These are phyloP conservation scores for Xestia ashworthii DNA, from an alignment of 2,888 invertebrate species.

Conservation along the genomic window DNA sequence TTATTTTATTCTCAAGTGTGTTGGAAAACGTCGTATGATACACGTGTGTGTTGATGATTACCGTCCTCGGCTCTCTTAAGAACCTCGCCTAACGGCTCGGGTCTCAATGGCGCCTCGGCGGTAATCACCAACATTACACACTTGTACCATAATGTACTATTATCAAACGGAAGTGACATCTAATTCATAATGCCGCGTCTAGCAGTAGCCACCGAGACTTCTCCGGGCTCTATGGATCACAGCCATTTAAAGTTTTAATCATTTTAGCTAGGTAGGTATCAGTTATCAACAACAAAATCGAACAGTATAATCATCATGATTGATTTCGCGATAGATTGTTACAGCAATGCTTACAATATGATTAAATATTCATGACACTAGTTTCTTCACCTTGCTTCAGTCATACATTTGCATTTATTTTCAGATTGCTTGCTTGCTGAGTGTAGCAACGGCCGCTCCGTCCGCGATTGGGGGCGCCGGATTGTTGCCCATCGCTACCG, in stretches of 20 bases:
- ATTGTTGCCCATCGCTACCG: constrained; percentile 57
- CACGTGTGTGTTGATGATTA: too few relatives aligned
- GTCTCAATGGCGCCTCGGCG: too few relatives aligned
- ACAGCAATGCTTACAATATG: constrained; percentile 21
- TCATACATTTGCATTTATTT: constrained; percentile 53
- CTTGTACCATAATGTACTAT: too few relatives aligned
- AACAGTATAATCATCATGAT: neutral
- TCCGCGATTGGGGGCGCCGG: constrained; percentile 45
- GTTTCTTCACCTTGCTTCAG: constrained; percentile 52
- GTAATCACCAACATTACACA: too few relatives aligned
- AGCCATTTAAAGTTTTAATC: neutral
- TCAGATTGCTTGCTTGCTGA: constrained; percentile 81
- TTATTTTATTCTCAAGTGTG: too few relatives aligned
- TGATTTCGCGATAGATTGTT: constrained; percentile 31
- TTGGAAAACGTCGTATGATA: too few relatives aligned
- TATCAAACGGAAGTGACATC: neutral
- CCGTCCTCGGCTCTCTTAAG: too few relatives aligned
- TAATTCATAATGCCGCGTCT: neutral
- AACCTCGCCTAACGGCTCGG: too few relatives aligned
- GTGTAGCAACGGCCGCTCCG: constrained; percentile 79
- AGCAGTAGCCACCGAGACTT: neutral
- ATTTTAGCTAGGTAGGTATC: neutral
- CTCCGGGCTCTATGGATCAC: too few relatives aligned
- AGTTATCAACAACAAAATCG: neutral
- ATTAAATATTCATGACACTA: constrained; percentile 45